phyloP scores from a whole-genome alignment of 2,113 vertebrate species.

The Notarius lentiginosus region DNA sequence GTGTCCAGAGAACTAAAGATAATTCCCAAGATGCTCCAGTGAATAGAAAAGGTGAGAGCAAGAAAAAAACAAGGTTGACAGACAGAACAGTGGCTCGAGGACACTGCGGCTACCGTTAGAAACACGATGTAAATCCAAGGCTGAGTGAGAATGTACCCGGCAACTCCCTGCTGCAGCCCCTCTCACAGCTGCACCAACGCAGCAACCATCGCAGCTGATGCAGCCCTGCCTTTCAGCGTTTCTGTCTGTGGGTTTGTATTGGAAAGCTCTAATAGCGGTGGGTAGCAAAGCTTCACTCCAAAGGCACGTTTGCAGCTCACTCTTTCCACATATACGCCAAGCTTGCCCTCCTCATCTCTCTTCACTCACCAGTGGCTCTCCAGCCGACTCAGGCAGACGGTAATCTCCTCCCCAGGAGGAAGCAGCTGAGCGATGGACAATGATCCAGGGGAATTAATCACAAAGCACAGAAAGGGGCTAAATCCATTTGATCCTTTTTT shows the following conservation, averaged over 20 bases:
- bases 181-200: slow-evolving; percentile 52
- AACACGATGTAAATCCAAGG: slow-evolving; percentile 49
- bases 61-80: slow-evolving; percentile 40
- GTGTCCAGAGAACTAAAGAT: slow-evolving; percentile 44
- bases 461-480: slow-evolving; percentile 49
- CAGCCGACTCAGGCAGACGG: slow-evolving; percentile 51
- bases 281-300: slow-evolving; percentile 30
- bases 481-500: slow-evolving; percentile 65
- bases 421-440: slow-evolving; percentile 41
- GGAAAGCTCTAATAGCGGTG: slow-evolving; percentile 34
- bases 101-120: slow-evolving; percentile 35
- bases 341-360: slow-evolving; percentile 31
- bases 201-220: slow-evolving; percentile 42
- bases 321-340: slow-evolving; percentile 44
- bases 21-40: slow-evolving; percentile 53
- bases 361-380: slow-evolving; percentile 49
- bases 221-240: slow-evolving; percentile 66
- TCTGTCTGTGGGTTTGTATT: slow-evolving; percentile 44
- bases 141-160: slow-evolving; percentile 34
- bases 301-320: slow-evolving; percentile 45
- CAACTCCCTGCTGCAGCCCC: slow-evolving; percentile 56
- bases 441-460: slow-evolving; percentile 56
- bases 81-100: slow-evolving; percentile 20
- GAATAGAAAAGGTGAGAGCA: slow-evolving; percentile 11
- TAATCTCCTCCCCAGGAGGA: slow-evolving; percentile 62